Evolutionary conservation across 2,888 invertebrate genomes (phyloP), one percentile per base, ranked within the genome.

Genomic region (Lymantria dispar): DNA sequence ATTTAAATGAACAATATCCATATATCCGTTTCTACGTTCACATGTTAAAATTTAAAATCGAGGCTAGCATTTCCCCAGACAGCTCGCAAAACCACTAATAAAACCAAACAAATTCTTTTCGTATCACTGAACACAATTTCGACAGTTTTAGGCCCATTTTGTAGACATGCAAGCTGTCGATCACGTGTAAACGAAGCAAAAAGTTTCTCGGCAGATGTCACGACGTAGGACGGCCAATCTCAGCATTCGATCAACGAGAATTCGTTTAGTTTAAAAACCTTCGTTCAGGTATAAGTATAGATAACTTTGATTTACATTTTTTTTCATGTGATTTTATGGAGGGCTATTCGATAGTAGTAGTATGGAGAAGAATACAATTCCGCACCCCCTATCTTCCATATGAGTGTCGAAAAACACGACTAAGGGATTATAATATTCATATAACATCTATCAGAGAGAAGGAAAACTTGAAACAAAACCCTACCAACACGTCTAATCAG

Each of bases 181-280:
- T 47, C 51, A 51, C 43, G 40, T 51, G 29, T 51, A 44, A 44
- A 47, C 36, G 29, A 39, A 22, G 43, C 43, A 51, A 51, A 51
- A 47, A 51, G 51, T 36, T 14, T n/a, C 14, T 15, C 47, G 47
- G 40, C 51, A 51, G 39, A 40, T 44, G 51, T 40, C 51, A 47
- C 47, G 40, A 40, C 33, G 33, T 7, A 8, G 5, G 33, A 33
- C 30, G 22, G 36, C 51, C 51, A 51, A 44, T 51, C 47, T 47
- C 40, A 47, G 40, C 39, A 40, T 51, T 47, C 51, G 22, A 51
- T 47, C 44, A 44, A 51, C 40, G 44, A 37, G 41, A 47, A 47
- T 44, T 22, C 47, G 44, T 47, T 51, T 44, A 43, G 46, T 39
- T 8, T 31, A 39, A 47, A 43, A 47, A 46, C 40, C 39, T 40